Evolutionary conservation across 1,140 invertebrate genomes (phyloP).

Genomic region (Goniozus legneri): DNA sequence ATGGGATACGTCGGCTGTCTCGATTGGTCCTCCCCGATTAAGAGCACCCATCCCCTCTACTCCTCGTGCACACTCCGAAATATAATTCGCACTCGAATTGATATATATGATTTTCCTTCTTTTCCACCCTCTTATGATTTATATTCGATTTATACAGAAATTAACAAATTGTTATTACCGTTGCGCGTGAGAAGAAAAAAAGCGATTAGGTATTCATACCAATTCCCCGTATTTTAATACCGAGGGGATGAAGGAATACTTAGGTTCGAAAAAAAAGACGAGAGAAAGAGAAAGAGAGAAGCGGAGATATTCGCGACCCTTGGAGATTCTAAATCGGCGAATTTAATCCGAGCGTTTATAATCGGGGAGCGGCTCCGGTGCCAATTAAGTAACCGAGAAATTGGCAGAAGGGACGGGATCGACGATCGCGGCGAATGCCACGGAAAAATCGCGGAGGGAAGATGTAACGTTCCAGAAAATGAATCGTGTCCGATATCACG

Average conservation of each 20-base stretch:
- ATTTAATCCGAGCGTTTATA: constrained; percentile 7
- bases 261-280: background rate
- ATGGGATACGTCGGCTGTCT: constrained; percentile 25
- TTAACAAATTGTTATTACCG: too few relatives aligned
- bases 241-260: too few relatives aligned
- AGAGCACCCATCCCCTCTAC: too few relatives aligned
- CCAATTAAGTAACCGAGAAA: constrained; percentile 4
- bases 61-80: too few relatives aligned
- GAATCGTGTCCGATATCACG: constrained; percentile 47
- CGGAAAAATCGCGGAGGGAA: constrained; percentile 17
- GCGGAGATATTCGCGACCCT: constrained; percentile 13
- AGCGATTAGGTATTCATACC: too few relatives aligned
- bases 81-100: too few relatives aligned
- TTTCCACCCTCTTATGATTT: too few relatives aligned
- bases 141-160: too few relatives aligned
- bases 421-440: constrained; percentile 18
- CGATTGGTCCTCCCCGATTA: constrained; percentile 31
- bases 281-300: constrained; percentile 10
- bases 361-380: background rate
- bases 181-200: too few relatives aligned
- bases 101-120: too few relatives aligned
- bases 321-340: constrained; percentile 4
- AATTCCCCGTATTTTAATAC: too few relatives aligned
- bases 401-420: constrained; percentile 1
- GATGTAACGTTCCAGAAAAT: constrained; percentile 53